These are phyloP conservation scores for Kradibia gibbosae DNA, from an alignment of 1,140 invertebrate species.

Conservation along the genomic window DNA sequence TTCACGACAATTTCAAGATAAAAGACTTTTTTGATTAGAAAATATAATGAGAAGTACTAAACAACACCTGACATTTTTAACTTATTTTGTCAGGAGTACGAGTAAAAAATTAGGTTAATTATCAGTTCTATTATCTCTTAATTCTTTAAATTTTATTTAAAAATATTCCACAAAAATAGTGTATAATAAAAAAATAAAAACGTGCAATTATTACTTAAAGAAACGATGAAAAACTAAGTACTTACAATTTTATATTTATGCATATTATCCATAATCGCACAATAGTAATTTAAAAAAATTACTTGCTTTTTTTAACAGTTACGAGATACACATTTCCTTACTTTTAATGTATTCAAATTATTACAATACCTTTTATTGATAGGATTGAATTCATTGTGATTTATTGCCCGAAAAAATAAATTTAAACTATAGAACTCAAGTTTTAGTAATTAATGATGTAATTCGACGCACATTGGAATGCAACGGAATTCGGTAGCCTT, in stretches of 20 bases:
- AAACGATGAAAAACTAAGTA: not conserved
- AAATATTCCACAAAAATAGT: no score
- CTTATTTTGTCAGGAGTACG: no score
- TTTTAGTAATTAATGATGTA: slow-evolving; percentile 27
- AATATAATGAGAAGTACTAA: no score
- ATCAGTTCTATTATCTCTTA: no score
- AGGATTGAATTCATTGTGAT: not conserved
- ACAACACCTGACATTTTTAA: no score
- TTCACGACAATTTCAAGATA: no score
- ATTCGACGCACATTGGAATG: not conserved
- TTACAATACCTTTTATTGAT: not conserved
- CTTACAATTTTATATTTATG: not conserved
- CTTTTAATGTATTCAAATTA: not conserved
- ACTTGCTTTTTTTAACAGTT: not conserved
- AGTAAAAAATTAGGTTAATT: no score
- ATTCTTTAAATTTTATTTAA: no score
- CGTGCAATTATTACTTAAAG: not conserved
- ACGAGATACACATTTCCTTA: not conserved
- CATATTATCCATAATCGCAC: not conserved
- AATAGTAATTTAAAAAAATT: not conserved
- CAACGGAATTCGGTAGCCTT: not conserved
- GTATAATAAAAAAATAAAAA: not conserved
- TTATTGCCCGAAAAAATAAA: not conserved
- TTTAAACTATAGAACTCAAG: not conserved
- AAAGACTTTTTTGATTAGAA: no score